Percentiles rank a stretch among this genome's conserved stretches.
Conservation (phyloP, 2,113 vertebrate genomes). For the Strix uralensis region DNA sequence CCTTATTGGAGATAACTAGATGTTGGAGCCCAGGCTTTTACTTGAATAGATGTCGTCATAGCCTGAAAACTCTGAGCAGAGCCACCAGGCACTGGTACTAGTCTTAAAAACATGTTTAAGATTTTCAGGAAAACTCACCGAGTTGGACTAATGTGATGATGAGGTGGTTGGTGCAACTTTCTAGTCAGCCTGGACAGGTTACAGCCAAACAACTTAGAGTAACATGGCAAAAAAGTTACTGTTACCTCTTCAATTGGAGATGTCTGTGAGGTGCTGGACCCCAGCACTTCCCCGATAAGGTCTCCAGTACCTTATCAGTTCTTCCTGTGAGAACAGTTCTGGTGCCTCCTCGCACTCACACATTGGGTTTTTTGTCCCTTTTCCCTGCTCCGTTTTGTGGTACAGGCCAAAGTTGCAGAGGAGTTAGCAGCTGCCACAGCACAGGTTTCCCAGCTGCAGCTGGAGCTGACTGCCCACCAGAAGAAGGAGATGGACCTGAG, state of each 20-base stretch:
- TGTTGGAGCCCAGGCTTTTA: background rate
- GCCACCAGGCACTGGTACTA: background rate
- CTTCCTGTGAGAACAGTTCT: background rate
- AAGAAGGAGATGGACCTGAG: slow-evolving; percentile 84
- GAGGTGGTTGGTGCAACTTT: background rate
- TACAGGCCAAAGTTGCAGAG: slow-evolving; percentile 87
- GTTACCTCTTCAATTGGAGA: background rate
- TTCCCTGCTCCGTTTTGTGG: background rate
- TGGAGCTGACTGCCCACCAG: slow-evolving; percentile 84
- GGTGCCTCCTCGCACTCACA: background rate
- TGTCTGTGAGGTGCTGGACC: background rate
- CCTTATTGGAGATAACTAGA: background rate
- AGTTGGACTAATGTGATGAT: background rate
- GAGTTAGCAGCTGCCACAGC: slow-evolving; percentile 84
- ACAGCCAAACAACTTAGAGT: background rate
- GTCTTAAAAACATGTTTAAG: background rate
- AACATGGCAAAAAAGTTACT: background rate
- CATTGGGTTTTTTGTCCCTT: background rate
- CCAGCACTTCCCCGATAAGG: background rate
- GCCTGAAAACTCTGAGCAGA: background rate
- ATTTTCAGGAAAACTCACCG: background rate
- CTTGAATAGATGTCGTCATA: background rate
- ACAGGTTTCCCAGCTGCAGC: slow-evolving; percentile 86
- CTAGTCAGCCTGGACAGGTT: background rate
- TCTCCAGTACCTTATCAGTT: background rate